phyloP scores from a whole-genome alignment of 1,140 invertebrate species.

The Globodera rostochiensis region DNA sequence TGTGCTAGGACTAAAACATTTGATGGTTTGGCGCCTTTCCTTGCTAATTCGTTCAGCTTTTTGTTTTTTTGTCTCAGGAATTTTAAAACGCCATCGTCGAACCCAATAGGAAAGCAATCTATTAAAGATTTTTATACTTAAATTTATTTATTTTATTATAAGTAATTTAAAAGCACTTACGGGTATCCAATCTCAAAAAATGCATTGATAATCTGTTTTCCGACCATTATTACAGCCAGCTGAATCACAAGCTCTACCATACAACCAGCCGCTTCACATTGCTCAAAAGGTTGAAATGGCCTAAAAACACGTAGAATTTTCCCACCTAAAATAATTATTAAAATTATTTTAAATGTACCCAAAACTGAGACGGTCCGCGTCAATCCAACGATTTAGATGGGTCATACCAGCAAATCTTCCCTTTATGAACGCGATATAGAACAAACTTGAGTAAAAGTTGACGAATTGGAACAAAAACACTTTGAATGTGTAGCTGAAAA shows the following conservation, averaged over 20 bases:
- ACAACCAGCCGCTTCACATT: constrained; percentile 79
- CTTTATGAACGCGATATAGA: constrained; percentile 89
- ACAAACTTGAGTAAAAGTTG: constrained; percentile 96
- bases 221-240: constrained; percentile 82
- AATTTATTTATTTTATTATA: background rate
- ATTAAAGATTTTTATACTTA: background rate
- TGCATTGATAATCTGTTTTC: constrained; percentile 79
- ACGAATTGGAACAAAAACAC: constrained; percentile 97
- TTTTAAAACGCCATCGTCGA: constrained; percentile 48
- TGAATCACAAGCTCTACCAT: constrained; percentile 81
- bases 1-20: background rate
- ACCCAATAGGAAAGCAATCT: constrained; percentile 48
- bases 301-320: background rate
- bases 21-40: constrained; percentile 29
- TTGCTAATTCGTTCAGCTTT: constrained; percentile 34
- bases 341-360: background rate
- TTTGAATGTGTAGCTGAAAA: constrained; percentile 84
- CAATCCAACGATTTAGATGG: constrained; percentile 3
- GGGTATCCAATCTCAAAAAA: constrained; percentile 77
- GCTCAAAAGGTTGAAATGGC: constrained; percentile 28
- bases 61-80: constrained; percentile 55
- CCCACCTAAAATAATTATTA: background rate
- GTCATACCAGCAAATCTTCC: constrained; percentile 47
- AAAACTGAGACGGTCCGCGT: constrained; percentile 20
- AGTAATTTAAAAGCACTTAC: constrained; percentile 66